Conservation (phyloP, 2,888 invertebrate genomes). For the Sericinus montela region DNA sequence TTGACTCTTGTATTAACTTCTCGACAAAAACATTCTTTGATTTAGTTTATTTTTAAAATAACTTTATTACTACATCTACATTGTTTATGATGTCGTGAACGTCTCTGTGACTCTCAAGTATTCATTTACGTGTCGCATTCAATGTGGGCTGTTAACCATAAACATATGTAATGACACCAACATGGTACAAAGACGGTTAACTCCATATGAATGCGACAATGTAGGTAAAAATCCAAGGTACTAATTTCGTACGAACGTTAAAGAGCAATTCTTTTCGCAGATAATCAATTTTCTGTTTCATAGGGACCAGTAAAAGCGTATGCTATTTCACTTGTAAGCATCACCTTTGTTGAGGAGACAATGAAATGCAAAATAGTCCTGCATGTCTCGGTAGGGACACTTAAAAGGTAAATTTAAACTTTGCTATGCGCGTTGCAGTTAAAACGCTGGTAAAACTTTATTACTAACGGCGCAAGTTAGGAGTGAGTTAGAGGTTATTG, state of each 20-base stretch:
- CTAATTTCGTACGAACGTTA: conserved; percentile 10
- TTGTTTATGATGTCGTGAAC: background rate
- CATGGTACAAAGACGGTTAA: background rate
- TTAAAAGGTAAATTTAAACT: conserved; percentile 18
- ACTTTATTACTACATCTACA: too few species aligned
- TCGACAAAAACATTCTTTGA: too few species aligned
- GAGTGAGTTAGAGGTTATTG: conserved; percentile 29
- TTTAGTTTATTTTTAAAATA: too few species aligned
- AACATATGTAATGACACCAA: conserved; percentile 4
- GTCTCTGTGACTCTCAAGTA: conserved; percentile 1
- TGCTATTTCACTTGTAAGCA: conserved; percentile 7
- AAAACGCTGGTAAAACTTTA: conserved; percentile 37
- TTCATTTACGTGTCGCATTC: conserved; percentile 5
- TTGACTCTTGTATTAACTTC: too few species aligned
- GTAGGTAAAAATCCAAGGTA: conserved; percentile 15
- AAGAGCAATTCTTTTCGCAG: conserved; percentile 16
- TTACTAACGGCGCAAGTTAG: conserved; percentile 33
- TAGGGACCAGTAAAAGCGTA: conserved; percentile 7
- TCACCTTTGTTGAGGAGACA: conserved; percentile 15
- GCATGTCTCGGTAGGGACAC: conserved; percentile 4
- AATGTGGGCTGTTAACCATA: conserved; percentile 1
- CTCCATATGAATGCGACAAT: conserved; percentile 9
- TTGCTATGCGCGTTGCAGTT: conserved; percentile 30
- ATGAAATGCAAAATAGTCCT: conserved; percentile 9
- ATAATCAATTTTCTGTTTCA: conserved; percentile 19